Base-by-base conservation (phyloP, 1,140 invertebrate genomes). In the Microplitis mediator region DNA sequence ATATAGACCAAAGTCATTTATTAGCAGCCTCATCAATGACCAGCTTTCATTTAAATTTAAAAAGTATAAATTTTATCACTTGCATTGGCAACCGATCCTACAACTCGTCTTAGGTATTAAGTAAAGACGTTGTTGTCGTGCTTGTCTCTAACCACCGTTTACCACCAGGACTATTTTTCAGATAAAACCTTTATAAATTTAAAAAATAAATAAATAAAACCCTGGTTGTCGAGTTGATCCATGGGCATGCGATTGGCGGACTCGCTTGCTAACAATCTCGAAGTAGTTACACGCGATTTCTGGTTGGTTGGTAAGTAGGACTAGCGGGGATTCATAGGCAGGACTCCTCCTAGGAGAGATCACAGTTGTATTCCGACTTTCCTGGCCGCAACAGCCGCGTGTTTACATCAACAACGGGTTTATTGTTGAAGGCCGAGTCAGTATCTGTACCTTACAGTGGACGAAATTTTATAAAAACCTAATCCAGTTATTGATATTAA, bases 251-350 rank as follows among this genome's bases (percentile, higher is more conserved):
- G 83, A 85, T 82, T 84, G 84, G 78, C 76, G 77, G 82, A 83
- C 81, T 82, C 82, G 76, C 80, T 76, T 79, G 79, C 81, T 86
- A 85, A 80, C 78, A 85, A 82, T 83, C 81, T 82, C 82, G 80
- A 81, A 76, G 83, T 82, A 85, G 82, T 82, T 83, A 78, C 74
- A 75, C 50, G 68, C 77, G 80, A 79, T 84, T 85, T 85, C 86
- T 86, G 86, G 86, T 87, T 87, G 85, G 86, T 84, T 82, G 84
- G 85, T 87, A 87, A 87, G 86, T 87, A 85, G 86, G 84, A 85
- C 86, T 86, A 86, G 83, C 84, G 84, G 86, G 85, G 85, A 86
- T 85, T 87, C 86, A 87, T 87, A 87, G 86, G 82, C 83, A 84
- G 84, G 81, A 80, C 79, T 81, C 83, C 82, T 84, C 80, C 84